Evolutionary conservation across 53 echinoderm and acorn worm species (phyloP).

Genomic region (Holothuria scabra): DNA sequence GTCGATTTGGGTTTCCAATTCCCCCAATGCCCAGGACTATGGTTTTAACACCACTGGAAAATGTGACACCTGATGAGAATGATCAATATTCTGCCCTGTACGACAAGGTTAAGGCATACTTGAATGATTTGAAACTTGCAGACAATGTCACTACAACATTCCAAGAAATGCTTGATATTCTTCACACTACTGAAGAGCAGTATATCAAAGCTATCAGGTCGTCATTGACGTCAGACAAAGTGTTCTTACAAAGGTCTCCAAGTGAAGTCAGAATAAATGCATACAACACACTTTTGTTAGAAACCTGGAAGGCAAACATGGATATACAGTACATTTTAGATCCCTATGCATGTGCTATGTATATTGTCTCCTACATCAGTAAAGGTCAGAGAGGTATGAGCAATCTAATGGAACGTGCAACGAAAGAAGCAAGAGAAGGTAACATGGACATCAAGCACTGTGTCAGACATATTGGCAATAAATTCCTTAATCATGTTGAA

Average conservation of each 20-base stretch:
- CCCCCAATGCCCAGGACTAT: no score
- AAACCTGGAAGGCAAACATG: conserved; percentile 64
- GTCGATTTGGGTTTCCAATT: conserved; percentile 49
- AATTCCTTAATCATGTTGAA: conserved; percentile 51
- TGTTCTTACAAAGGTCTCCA: conserved; percentile 52
- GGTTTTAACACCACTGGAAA: conserved; percentile 5
- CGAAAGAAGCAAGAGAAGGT: conserved; percentile 56
- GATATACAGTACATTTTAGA: conserved; percentile 54
- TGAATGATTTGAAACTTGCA: conserved; percentile 15
- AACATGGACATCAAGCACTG: conserved; percentile 44
- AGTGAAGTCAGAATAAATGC: conserved; percentile 48
- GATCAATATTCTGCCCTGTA: background rate
- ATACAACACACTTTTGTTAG: conserved; percentile 49
- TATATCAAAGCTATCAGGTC: conserved; percentile 49
- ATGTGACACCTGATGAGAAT: conserved; percentile 1
- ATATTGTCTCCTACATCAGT: conserved; percentile 63
- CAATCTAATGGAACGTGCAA: conserved; percentile 40
- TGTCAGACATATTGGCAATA: conserved; percentile 48
- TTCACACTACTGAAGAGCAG: conserved; percentile 47
- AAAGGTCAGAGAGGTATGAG: conserved; percentile 69
- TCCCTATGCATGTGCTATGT: conserved; percentile 64
- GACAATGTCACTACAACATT: conserved; percentile 19
- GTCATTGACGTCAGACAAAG: conserved; percentile 32
- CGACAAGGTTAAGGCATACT: background rate
- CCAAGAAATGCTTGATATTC: conserved; percentile 24